A percentile compares a stretch with the other conserved stretches of the same genome.
Conservation (phyloP, 2,797 vertebrate species). For the Alectoris magna region DNA sequence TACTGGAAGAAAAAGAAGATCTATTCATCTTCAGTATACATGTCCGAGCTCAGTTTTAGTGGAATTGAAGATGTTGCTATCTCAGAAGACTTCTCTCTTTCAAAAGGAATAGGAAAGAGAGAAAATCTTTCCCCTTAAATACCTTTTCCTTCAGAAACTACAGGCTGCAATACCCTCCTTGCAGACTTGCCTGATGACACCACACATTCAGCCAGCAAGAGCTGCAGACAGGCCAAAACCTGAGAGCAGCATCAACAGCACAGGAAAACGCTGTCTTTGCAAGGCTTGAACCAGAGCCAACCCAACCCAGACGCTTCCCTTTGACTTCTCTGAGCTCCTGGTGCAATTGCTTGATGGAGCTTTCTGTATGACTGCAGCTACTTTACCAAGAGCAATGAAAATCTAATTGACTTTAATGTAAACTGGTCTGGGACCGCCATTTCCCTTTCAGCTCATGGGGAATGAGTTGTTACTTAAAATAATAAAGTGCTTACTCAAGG, state of each 20-base stretch:
- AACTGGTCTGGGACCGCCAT: background rate
- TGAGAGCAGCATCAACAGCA: background rate
- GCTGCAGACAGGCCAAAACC: constrained; percentile 6
- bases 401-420: background rate
- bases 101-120: background rate
- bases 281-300: background rate
- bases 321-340: background rate
- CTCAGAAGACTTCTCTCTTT: background rate
- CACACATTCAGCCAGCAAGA: background rate
- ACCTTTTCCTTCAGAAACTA: constrained; percentile 42
- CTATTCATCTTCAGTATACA: background rate
- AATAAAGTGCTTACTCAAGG: background rate
- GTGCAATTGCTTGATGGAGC: background rate
- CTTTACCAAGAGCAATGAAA: background rate
- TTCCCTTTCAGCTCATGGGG: background rate
- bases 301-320: constrained; percentile 12
- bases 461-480: background rate
- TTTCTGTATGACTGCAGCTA: background rate
- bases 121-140: background rate
- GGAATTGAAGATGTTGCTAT: background rate
- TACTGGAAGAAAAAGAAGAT: background rate
- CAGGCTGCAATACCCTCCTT: background rate
- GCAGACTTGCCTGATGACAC: background rate
- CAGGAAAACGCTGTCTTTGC: constrained; percentile 13
- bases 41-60: constrained; percentile 17